These are phyloP conservation scores for Sebastes nivosus DNA, from an alignment of 2,797 vertebrate genomes.

Conservation along the genomic window DNA sequence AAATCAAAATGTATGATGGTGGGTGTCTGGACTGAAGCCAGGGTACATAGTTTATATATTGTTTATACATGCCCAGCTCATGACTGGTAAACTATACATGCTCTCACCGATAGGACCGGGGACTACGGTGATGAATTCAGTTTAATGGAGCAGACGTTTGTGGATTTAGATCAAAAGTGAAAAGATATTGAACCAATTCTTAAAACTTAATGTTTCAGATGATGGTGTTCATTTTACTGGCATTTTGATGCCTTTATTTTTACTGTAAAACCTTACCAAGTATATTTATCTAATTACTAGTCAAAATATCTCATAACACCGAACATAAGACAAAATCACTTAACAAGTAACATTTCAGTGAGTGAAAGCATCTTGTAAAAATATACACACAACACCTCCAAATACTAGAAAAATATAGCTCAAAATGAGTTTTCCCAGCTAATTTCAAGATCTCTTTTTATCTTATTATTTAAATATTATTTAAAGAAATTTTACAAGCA, in stretches of 20 bases:
- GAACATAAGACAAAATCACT: too few species aligned
- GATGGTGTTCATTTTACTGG: background rate
- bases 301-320: too few species aligned
- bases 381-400: too few species aligned
- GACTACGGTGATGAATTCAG: background rate
- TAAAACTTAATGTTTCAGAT: background rate
- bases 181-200: background rate
- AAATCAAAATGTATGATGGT: background rate
- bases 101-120: background rate
- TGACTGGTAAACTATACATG: background rate
- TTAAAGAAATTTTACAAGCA: too few species aligned
- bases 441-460: too few species aligned
- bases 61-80: background rate
- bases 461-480: too few species aligned
- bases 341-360: too few species aligned
- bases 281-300: too few species aligned
- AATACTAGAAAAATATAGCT: too few species aligned
- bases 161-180: background rate
- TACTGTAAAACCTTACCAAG: too few species aligned
- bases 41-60: background rate
- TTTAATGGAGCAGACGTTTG: background rate
- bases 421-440: too few species aligned
- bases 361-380: too few species aligned
- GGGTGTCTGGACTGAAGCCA: background rate
- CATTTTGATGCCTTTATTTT: background rate